Evolutionary conservation across 2,113 vertebrate species (phyloP), one percentile per base, ranked within the genome.

Genomic region (Cryptotis parvus): DNA sequence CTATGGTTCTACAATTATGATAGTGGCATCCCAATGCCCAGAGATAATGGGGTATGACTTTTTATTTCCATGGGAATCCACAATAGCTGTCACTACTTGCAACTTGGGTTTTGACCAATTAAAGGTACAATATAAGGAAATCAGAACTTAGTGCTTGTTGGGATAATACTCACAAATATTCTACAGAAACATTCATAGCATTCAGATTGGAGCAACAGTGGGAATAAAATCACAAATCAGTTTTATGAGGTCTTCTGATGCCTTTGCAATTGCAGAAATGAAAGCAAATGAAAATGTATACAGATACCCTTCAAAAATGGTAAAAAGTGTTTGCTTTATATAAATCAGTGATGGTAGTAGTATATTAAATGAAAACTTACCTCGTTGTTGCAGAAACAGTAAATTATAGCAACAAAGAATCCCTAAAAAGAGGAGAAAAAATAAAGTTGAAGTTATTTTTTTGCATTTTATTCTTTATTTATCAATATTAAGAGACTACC

Each of bases 321-420:
- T 9, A 24, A 43, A n/a, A 84, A 52, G 65, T 49, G 6, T n/a
- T 78, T n/a, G 61, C 39, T 78, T 82, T 43, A 3, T 43, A 75
- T 33, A 70, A 63, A 74, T 0, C 0, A 26, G 22, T 27, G 14
- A 45, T 9, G 26, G 22, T 31, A 27, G 75, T 20, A 31, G 0
- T 11, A 52, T 29, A 65, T 31, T 65, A 76, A 82, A 55, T 18
- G 7, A 11, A 43, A 24, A 5, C 98, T 98, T 98, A 99, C 99
- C 98, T 99, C 99, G 16, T 98, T 98, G 81, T 99, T 99, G 98
- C 99, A 99, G 97, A 99, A 99, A 98, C 99, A 99, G 98, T 99
- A 99, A 98, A 99, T 99, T 9, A 98, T 98, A 63, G 99, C 98
- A 88, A 99, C 99, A 73, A 99, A 98, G 95, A 99, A 98, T 33